Conservation (phyloP, 2,888 invertebrate species). For the Drosophila infuscata region DNA sequence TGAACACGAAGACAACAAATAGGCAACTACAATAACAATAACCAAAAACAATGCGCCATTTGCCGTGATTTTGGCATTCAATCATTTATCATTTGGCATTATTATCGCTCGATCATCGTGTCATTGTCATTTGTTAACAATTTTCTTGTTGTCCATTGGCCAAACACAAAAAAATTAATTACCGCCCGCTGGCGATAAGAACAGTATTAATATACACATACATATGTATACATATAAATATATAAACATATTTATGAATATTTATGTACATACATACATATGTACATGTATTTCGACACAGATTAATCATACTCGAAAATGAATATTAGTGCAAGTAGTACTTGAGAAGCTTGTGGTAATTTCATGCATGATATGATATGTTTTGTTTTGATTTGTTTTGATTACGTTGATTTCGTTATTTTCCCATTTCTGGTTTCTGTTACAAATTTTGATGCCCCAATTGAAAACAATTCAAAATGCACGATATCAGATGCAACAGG, state of each 20-base stretch:
- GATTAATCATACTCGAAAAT: constrained; percentile 57
- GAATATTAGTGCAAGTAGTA: constrained; percentile 31
- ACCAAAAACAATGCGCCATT: constrained; percentile 27
- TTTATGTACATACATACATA: constrained; percentile 1
- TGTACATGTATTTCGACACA: constrained; percentile 10
- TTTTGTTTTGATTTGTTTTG: constrained; percentile 20
- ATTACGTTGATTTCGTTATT: constrained; percentile 26
- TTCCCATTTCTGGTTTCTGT: constrained; percentile 7
- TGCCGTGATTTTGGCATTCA: constrained; percentile 29
- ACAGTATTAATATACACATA: neutral
- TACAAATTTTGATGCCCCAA: neutral
- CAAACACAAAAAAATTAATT: constrained; percentile 46
- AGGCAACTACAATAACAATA: neutral
- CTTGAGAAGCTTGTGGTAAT: constrained; percentile 27
- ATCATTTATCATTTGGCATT: constrained; percentile 39
- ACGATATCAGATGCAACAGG: neutral
- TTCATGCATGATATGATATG: constrained; percentile 7
- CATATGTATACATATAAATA: constrained; percentile 13
- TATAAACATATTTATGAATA: neutral
- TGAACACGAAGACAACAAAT: constrained; percentile 1
- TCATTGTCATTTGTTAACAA: constrained; percentile 66
- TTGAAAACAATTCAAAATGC: neutral
- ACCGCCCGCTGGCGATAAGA: constrained; percentile 40
- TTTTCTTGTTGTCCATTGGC: constrained; percentile 44
- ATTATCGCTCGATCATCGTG: constrained; percentile 69